phyloP scores from a whole-genome alignment of 2,797 vertebrate genomes.

The Okamejei kenojei region DNA sequence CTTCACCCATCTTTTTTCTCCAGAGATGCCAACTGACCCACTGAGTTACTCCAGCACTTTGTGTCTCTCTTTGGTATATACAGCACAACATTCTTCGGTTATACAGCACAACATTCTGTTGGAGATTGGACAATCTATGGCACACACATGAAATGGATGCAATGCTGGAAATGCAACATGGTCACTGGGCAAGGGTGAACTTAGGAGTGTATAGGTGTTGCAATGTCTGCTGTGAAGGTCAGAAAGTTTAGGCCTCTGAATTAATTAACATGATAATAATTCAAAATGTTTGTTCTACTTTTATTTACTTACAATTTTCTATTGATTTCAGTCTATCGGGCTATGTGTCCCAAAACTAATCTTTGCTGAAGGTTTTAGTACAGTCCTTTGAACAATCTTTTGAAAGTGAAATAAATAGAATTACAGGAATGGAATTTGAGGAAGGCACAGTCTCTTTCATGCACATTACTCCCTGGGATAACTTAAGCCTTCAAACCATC shows the following conservation, averaged over 20 bases:
- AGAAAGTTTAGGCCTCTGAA: background rate
- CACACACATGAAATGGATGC: too few relatives aligned
- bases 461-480: background rate
- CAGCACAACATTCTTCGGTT: too few relatives aligned
- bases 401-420: background rate
- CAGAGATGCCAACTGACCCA: too few relatives aligned
- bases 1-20: too few relatives aligned
- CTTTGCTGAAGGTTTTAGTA: background rate
- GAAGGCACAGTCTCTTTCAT: background rate
- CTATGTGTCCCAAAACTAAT: background rate
- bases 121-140: too few relatives aligned
- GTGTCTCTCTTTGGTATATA: too few relatives aligned
- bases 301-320: background rate
- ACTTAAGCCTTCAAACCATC: background rate
- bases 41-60: too few relatives aligned
- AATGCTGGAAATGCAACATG: too few relatives aligned
- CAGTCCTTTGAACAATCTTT: background rate
- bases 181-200: too few relatives aligned
- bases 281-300: background rate
- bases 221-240: background rate
- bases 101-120: too few relatives aligned
- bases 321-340: background rate
- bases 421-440: background rate
- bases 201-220: too few relatives aligned
- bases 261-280: background rate